Evolutionary conservation across 2,888 invertebrate genomes (phyloP), one percentile per base, ranked within the genome.

Genomic region (Ischnus inquisitorius): DNA sequence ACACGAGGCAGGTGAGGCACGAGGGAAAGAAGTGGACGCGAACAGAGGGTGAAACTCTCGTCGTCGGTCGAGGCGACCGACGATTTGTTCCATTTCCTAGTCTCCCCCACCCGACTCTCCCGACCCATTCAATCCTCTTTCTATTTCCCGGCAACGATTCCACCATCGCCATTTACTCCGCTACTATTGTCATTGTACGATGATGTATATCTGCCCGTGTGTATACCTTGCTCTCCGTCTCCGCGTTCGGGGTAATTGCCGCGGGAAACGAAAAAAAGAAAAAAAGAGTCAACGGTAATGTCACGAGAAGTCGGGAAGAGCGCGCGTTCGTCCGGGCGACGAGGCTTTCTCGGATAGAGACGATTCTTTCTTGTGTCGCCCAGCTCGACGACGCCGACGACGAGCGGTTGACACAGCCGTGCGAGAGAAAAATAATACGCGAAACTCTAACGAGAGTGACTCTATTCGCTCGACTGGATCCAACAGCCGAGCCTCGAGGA

Each of bases 1-100:
- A 72, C 39, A 46, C 39, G n/a, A 28, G 67, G 51, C 77, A 78
- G 64, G 80, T 71, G 65, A 67, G 28, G 14, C 62, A 54, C 34
- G 48, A 79, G 28, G 28, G 64, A 51, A 83, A 60, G 76, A 77
- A 78, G 39, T 48, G 64, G 69, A 43, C 57, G 60, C 25, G 79
- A 65, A 83, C 65, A 48, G 75, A 67, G 43, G 57, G 57, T 57
- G 57, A 34, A 69, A 60, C 39, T n/a, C n/a, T 60, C 22, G 62
- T 41, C 54, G 60, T 77, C 75, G 79, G 71, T 75, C 71, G 79
- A 83, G 74, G 46, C 69, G 34, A 34, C 34, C 69, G 69, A 83
- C 79, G 79, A 79, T 79, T 79, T 67, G 79, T 65, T 79, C 71
- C 76, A 83, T 79, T 83, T 79, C 68, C 34, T 34, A 34, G 34